Percentiles rank a stretch among this genome's conserved stretches.
These are phyloP conservation scores for Hirtodrosophila confusa DNA, from an alignment of 2,888 invertebrate genomes.

Conservation along the genomic window DNA sequence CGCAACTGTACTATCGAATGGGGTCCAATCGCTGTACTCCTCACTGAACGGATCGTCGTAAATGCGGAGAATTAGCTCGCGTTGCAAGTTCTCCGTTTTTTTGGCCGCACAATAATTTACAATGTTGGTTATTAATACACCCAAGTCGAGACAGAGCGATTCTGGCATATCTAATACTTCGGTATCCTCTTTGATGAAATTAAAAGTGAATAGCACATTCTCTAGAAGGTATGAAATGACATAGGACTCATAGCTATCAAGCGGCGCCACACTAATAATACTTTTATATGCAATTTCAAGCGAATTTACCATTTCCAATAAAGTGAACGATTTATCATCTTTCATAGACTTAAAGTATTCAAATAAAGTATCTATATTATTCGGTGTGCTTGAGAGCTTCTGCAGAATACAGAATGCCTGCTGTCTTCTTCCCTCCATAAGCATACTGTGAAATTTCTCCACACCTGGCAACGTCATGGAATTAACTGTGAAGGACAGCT, in stretches of 20 bases:
- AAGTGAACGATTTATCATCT: neutral
- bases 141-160: neutral
- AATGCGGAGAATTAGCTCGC: constrained; percentile 4
- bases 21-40: constrained; percentile 17
- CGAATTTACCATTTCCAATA: constrained; percentile 23
- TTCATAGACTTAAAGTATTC: neutral
- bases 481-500: neutral
- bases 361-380: neutral
- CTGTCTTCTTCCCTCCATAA: constrained; percentile 16
- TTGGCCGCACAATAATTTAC: neutral
- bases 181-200: constrained; percentile 9
- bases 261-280: neutral
- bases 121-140: constrained; percentile 22
- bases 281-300: constrained; percentile 12
- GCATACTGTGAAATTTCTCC: neutral
- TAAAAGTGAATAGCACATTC: constrained; percentile 5
- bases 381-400: neutral
- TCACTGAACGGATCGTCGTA: constrained; percentile 1
- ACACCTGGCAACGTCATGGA: neutral
- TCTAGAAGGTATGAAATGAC: constrained; percentile 4
- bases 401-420: constrained; percentile 27
- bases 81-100: neutral
- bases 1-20: constrained; percentile 14
- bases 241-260: constrained; percentile 1
- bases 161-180: constrained; percentile 32